Evolutionary conservation across 2,797 vertebrate genomes (phyloP), one percentile per base, ranked within the genome.

Genomic region (Fundulus diaphanus): DNA sequence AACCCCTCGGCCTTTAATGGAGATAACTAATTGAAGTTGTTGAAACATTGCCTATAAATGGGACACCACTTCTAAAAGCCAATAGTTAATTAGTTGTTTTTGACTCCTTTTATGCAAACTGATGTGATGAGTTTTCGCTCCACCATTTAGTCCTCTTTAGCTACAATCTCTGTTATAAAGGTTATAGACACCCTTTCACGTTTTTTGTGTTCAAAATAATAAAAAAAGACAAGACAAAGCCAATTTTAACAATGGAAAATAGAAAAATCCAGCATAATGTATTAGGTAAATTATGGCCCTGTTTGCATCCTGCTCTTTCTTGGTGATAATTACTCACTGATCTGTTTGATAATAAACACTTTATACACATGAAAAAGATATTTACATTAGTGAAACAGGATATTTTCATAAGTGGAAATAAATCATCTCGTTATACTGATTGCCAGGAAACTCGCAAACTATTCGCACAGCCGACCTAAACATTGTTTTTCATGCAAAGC

Each of bases 11-110:
- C 35, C 22, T 40, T 65, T 40, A 65, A 65, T 40, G 40, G 35
- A 16, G 40, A 65, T 13, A 65, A 40, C 35, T 40, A 40, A 65
- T 65, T 40, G 35, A 65, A 63, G 22, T 65, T 65, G 61, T 65
- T 40, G 61, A 65, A 40, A 65, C 61, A 40, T 65, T 65, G 20
- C 22, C 22, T 24, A 65, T 65, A 13, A 65, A 65, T 40, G 35
- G 22, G 61, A 40, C 1, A 1, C 11, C 35, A 24, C 22, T 65
- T 37, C 37, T 35, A 65, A 59, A 40, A 65, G 11, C 61, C 61
- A n/a, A 65, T n/a, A 40, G 61, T 37, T 65, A 65, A 65, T 65
- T 40, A 65, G 61, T n/a, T 40, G 11, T 24, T 65, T 40, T 40
- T 70, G 61, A 65, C 35, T 40, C 35, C 35, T 65, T 65, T 65